phyloP scores from a whole-genome alignment of 2,113 vertebrate genomes.

The Craseonycteris thonglongyai region DNA sequence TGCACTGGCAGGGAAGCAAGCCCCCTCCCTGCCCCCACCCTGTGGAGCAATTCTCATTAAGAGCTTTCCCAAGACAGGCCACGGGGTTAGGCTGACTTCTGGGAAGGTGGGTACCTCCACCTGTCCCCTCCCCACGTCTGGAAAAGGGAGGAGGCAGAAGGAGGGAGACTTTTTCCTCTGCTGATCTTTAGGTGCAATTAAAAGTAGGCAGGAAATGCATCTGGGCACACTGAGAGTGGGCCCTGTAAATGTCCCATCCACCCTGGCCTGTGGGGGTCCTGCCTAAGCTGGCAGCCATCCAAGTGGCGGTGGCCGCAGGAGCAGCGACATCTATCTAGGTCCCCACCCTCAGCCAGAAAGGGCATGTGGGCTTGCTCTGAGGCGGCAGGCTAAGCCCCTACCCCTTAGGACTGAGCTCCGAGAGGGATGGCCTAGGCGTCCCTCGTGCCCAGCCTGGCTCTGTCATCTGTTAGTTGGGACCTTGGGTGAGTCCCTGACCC shows the following conservation, averaged over 20 bases:
- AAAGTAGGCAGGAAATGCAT: constrained; percentile 65
- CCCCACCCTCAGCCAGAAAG: neutral
- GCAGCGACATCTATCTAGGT: neutral
- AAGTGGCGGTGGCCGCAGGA: neutral
- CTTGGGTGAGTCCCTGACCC: neutral
- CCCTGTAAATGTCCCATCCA: neutral
- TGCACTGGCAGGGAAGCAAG: neutral
- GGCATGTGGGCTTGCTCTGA: neutral
- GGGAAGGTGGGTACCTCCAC: constrained; percentile 49
- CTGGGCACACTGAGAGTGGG: constrained; percentile 44
- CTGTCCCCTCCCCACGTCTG: neutral
- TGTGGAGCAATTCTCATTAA: constrained; percentile 47
- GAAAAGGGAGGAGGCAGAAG: neutral
- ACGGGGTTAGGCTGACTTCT: constrained; percentile 66
- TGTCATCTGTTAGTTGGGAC: neutral
- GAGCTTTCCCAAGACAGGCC: constrained; percentile 68
- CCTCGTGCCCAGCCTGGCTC: neutral
- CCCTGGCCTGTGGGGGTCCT: neutral
- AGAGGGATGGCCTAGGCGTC: neutral
- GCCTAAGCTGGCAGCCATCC: neutral
- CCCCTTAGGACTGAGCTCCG: neutral
- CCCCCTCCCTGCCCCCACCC: neutral
- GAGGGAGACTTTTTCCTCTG: neutral
- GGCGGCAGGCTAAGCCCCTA: neutral
- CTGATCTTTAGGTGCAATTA: constrained; percentile 62